These are phyloP conservation scores for Colostygia pectinataria DNA, from an alignment of 2,888 invertebrate species.

Conservation along the genomic window DNA sequence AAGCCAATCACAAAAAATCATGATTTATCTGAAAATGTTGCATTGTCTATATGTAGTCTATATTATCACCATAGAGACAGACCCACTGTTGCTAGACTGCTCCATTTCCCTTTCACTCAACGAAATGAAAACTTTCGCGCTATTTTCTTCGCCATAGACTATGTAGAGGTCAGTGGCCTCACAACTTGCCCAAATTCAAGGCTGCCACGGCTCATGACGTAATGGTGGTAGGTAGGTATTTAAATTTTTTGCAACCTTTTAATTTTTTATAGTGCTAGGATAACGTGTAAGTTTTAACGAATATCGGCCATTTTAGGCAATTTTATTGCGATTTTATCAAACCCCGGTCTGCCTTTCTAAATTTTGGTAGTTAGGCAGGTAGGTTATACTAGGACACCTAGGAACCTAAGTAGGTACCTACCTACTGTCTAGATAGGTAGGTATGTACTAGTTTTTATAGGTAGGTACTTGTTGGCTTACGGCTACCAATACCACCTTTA, in stretches of 20 bases:
- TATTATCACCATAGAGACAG: constrained; percentile 1
- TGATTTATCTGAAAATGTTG: constrained; percentile 1
- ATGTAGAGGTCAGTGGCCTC: constrained; percentile 35
- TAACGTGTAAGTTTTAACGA: no score
- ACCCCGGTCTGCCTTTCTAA: no score
- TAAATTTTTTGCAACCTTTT: constrained; percentile 16
- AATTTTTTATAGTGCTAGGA: no score
- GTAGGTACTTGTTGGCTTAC: no score
- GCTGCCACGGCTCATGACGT: constrained; percentile 28
- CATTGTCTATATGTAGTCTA: neutral
- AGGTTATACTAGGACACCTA: no score
- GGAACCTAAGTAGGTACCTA: no score
- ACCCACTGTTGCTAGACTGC: neutral
- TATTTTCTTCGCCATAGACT: constrained; percentile 39
- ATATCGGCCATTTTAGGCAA: no score
- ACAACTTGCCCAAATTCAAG: constrained; percentile 28
- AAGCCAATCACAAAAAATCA: neutral
- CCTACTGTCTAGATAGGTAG: no score
- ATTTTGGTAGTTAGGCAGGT: no score
- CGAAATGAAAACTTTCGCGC: constrained; percentile 44
- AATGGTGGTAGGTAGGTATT: constrained; percentile 11
- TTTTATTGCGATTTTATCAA: no score
- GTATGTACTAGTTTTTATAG: no score
- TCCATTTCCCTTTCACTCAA: constrained; percentile 32
- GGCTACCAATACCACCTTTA: no score